A percentile compares a stretch with the other conserved stretches of the same genome.
These are phyloP conservation scores for Eucera pruinosa DNA, from an alignment of 2,888 invertebrate species.

Conservation along the genomic window DNA sequence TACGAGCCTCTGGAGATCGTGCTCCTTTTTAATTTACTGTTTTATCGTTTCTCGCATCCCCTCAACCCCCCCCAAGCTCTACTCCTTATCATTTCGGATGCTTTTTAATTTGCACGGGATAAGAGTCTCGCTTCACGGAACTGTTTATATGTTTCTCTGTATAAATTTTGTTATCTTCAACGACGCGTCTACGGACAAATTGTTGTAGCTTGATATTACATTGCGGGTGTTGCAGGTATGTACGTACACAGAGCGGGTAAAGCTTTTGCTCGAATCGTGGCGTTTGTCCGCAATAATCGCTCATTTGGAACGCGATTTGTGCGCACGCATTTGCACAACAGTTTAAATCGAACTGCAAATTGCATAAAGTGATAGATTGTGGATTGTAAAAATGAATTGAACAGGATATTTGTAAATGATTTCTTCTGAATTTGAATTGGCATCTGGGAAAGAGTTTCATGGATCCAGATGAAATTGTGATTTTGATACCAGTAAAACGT, in stretches of 20 bases:
- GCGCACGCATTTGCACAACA: not conserved
- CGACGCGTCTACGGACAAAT: slow-evolving; percentile 26
- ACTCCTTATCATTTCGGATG: slow-evolving; percentile 35
- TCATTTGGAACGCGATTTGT: slow-evolving; percentile 1
- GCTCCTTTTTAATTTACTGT: slow-evolving; percentile 46
- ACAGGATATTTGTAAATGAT: not conserved
- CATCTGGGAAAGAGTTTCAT: not conserved
- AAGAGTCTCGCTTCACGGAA: not conserved
- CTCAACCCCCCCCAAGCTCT: not conserved
- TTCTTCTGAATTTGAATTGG: not conserved
- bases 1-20: slow-evolving; percentile 21
- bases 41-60: slow-evolving; percentile 7
- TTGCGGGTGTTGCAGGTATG: too few relatives aligned
- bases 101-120: slow-evolving; percentile 45
- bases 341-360: not conserved
- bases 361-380: not conserved
- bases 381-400: not conserved
- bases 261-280: not conserved
- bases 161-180: slow-evolving; percentile 32
- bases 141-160: slow-evolving; percentile 6
- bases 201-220: slow-evolving; percentile 10
- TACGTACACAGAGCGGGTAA: too few relatives aligned
- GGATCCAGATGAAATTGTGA: not conserved
- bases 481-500: not conserved
- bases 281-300: not conserved